phyloP scores from a whole-genome alignment of 2,888 invertebrate genomes.

The Lordiphosa fenestrarum region DNA sequence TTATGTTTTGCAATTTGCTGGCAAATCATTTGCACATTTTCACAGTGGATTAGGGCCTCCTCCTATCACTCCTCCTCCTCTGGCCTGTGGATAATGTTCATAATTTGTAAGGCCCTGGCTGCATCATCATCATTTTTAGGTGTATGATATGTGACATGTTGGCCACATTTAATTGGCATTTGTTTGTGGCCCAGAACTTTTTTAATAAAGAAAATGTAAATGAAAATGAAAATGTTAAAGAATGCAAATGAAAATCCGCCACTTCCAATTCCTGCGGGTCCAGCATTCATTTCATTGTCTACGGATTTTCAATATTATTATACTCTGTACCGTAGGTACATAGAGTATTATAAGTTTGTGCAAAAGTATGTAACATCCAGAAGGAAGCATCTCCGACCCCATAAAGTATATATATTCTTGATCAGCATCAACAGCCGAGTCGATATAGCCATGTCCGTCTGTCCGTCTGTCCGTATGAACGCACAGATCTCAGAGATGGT shows the following conservation, averaged over 20 bases:
- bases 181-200: slow-evolving; percentile 44
- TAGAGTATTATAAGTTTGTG: no score
- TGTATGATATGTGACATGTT: slow-evolving; percentile 27
- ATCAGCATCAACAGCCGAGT: no score
- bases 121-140: slow-evolving; percentile 36
- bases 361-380: no score
- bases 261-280: slow-evolving; percentile 44
- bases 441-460: no score
- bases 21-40: slow-evolving; percentile 72
- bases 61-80: background rate
- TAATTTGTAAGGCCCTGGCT: slow-evolving; percentile 71
- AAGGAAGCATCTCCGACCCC: no score
- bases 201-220: slow-evolving; percentile 52
- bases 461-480: no score
- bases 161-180: no score
- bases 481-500: no score
- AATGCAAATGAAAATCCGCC: slow-evolving; percentile 58
- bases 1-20: slow-evolving; percentile 58
- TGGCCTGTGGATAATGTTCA: slow-evolving; percentile 73
- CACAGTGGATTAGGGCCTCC: slow-evolving; percentile 64
- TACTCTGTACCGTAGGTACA: no score
- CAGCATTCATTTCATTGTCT: slow-evolving; percentile 62
- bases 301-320: slow-evolving; percentile 73
- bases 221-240: slow-evolving; percentile 8
- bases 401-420: no score